phyloP scores from a whole-genome alignment of 2,888 invertebrate genomes.

The Xanthorhoe designata region DNA sequence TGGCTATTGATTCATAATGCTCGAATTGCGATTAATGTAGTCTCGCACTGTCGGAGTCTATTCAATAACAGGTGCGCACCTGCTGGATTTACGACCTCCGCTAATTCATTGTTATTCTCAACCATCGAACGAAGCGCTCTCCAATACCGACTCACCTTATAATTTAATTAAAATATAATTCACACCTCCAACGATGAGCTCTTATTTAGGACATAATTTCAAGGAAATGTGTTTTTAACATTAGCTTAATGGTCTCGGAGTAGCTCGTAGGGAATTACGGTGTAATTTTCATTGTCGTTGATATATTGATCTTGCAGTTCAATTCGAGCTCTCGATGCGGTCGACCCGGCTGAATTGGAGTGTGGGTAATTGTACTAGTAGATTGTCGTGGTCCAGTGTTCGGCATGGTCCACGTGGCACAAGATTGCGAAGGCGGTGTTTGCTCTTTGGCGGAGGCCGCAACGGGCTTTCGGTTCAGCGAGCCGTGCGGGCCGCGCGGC shows the following conservation, averaged over 20 bases:
- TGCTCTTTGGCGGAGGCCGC: slow-evolving; percentile 83
- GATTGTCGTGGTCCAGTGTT: slow-evolving; percentile 79
- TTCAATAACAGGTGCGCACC: slow-evolving; percentile 76
- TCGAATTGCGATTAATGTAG: slow-evolving; percentile 68
- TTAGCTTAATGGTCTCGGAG: slow-evolving; percentile 9
- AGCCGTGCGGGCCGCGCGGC: slow-evolving; percentile 78
- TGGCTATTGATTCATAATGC: slow-evolving; percentile 62
- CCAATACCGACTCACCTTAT: slow-evolving; percentile 58
- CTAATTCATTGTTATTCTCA: slow-evolving; percentile 79
- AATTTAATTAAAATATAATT: slow-evolving; percentile 54
- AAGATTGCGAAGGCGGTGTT: slow-evolving; percentile 84
- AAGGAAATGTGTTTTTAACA: background rate
- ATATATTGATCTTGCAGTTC: slow-evolving; percentile 42
- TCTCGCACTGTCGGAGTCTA: slow-evolving; percentile 65
- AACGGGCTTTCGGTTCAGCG: slow-evolving; percentile 83
- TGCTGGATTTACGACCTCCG: slow-evolving; percentile 75
- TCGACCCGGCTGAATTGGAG: slow-evolving; percentile 47
- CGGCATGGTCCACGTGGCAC: slow-evolving; percentile 82
- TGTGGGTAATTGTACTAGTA: slow-evolving; percentile 75
- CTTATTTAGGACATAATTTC: slow-evolving; percentile 12
- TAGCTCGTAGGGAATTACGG: slow-evolving; percentile 18
- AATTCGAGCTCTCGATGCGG: slow-evolving; percentile 25
- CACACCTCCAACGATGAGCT: slow-evolving; percentile 22
- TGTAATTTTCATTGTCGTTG: slow-evolving; percentile 35
- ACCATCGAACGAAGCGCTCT: slow-evolving; percentile 66